A percentile compares a stretch with the other conserved stretches of the same genome.
These are phyloP conservation scores for Hirtodrosophila confusa DNA, from an alignment of 2,888 invertebrate genomes.

Conservation along the genomic window DNA sequence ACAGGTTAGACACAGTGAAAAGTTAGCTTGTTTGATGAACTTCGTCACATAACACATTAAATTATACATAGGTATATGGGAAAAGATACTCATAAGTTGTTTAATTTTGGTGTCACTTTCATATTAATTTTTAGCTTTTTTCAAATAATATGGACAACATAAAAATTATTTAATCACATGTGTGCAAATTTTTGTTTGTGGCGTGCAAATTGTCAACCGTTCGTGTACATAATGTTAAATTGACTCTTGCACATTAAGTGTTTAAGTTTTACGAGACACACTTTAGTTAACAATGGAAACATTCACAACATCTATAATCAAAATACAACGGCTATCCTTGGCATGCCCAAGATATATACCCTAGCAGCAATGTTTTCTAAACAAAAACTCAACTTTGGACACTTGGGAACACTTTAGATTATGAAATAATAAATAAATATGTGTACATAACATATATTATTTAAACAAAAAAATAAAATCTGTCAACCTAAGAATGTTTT, in stretches of 20 bases:
- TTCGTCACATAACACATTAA: conserved; percentile 30
- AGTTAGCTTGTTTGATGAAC: conserved; percentile 32
- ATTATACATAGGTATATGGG: conserved; percentile 14
- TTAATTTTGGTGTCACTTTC: conserved; percentile 9
- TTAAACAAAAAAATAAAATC: too few relatives aligned
- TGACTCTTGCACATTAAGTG: conserved; percentile 1
- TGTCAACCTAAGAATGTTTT: too few relatives aligned
- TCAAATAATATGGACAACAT: conserved; percentile 16
- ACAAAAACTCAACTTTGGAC: too few relatives aligned
- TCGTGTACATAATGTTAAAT: conserved; percentile 2
- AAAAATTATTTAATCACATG: conserved; percentile 29
- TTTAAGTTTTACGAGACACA: too few relatives aligned
- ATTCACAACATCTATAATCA: conserved; percentile 4
- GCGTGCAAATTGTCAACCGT: conserved; percentile 35
- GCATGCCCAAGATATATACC: too few relatives aligned
- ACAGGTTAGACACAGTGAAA: conserved; percentile 49
- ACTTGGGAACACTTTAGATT: too few relatives aligned
- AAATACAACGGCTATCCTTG: too few relatives aligned
- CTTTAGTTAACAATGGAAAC: conserved; percentile 16
- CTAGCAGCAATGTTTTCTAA: too few relatives aligned
- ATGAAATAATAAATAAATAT: too few relatives aligned
- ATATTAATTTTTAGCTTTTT: conserved; percentile 38
- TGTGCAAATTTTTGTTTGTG: conserved; percentile 38
- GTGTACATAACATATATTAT: too few relatives aligned
- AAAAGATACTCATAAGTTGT: conserved; percentile 8